Percentiles rank a stretch among this genome's conserved stretches.
phyloP scores from a whole-genome alignment of 2,113 vertebrate genomes.

The Ahaetulla prasina region DNA sequence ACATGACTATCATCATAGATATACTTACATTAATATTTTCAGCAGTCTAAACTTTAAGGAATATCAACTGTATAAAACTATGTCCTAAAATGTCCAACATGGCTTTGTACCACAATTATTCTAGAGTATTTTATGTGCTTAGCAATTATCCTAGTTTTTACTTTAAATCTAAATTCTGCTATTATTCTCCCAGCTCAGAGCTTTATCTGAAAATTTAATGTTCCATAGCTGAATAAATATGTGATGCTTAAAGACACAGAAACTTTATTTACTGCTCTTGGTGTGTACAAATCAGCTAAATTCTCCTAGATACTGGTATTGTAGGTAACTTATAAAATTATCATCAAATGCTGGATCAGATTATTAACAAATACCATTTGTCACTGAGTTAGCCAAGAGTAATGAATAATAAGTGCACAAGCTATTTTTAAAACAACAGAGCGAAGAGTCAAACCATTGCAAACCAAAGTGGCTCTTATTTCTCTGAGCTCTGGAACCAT shows the following conservation, averaged over 20 bases:
- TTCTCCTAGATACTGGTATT: background rate
- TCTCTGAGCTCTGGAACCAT: background rate
- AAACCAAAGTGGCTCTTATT: background rate
- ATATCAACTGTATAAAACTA: background rate
- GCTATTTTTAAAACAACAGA: background rate
- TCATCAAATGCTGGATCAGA: background rate
- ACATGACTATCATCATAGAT: background rate
- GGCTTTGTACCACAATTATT: background rate
- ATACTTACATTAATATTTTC: background rate
- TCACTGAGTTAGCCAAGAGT: background rate
- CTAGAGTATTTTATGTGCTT: no score
- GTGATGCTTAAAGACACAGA: background rate
- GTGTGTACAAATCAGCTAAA: background rate
- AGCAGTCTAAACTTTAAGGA: background rate
- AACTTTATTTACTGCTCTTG: background rate
- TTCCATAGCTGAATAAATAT: background rate
- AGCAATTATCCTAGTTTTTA: background rate
- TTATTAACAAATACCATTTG: background rate
- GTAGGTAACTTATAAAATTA: background rate
- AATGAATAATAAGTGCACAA: background rate
- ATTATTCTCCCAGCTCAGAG: background rate
- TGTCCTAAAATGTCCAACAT: background rate
- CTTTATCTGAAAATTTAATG: background rate
- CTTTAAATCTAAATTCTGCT: background rate
- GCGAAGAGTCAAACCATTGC: background rate